Conservation (phyloP, 2,797 vertebrate species). For the Tragelaphus eurycerus region DNA sequence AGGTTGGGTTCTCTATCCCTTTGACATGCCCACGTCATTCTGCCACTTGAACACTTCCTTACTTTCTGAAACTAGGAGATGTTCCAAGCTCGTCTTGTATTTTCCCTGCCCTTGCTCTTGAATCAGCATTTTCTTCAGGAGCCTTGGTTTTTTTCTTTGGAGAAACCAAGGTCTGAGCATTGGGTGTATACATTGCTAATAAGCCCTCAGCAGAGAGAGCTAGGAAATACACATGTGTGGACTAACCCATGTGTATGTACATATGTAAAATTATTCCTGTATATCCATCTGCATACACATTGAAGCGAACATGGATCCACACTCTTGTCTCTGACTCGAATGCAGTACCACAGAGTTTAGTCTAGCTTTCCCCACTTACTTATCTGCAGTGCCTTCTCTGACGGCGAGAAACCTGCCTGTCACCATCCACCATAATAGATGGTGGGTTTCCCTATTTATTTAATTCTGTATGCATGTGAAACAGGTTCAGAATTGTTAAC, state of each 20-base stretch:
- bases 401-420: not conserved
- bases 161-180: not conserved
- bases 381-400: not conserved
- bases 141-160: not conserved
- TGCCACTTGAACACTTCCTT: not conserved
- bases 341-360: not conserved
- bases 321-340: not conserved
- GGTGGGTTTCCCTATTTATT: not conserved
- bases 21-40: not conserved
- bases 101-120: not conserved
- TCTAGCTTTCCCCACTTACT: not conserved
- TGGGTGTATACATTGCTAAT: not conserved
- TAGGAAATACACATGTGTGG: not conserved
- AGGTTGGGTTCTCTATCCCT: not conserved
- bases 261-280: not conserved
- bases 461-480: not conserved
- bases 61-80: not conserved
- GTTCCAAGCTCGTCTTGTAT: not conserved
- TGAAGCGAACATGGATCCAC: not conserved
- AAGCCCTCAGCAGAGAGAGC: not conserved
- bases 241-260: not conserved
- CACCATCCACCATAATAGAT: not conserved
- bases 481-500: not conserved
- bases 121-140: conserved; percentile 4
- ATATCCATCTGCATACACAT: not conserved